phyloP scores from a whole-genome alignment of 2,113 vertebrate species.

The Cynoglossus semilaevis region DNA sequence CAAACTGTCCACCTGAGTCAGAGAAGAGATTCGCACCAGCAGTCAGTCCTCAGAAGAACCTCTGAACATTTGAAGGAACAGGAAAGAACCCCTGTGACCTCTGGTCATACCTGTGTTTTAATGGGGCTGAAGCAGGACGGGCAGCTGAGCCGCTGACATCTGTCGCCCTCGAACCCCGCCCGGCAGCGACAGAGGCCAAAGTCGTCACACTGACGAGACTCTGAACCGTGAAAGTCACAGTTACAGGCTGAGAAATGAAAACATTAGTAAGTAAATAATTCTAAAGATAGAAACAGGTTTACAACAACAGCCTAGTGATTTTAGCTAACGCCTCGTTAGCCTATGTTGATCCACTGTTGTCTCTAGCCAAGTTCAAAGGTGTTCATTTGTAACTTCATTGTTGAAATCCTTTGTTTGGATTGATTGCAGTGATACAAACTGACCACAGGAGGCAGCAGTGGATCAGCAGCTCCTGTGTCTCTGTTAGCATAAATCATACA shows the following conservation, averaged over 20 bases:
- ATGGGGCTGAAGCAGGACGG: constrained; percentile 85
- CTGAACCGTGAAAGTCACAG: constrained; percentile 75
- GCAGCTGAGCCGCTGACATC: constrained; percentile 79
- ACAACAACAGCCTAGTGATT: too few species aligned
- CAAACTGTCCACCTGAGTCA: constrained; percentile 78
- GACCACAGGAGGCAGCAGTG: too few species aligned
- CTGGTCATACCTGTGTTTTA: constrained; percentile 76
- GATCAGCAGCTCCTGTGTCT: not conserved
- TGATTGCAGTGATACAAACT: too few species aligned
- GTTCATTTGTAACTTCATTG: not conserved
- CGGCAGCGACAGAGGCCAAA: constrained; percentile 84
- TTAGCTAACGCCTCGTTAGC: too few species aligned
- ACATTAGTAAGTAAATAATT: too few species aligned
- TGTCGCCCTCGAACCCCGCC: constrained; percentile 80
- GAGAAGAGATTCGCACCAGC: not conserved
- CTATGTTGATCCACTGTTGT: not conserved
- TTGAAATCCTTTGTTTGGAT: too few species aligned
- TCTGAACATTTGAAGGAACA: not conserved
- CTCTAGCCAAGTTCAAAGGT: not conserved
- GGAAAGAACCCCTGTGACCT: not conserved
- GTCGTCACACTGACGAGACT: constrained; percentile 71
- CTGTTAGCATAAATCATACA: too few species aligned
- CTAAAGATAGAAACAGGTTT: too few species aligned
- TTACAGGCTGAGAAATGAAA: constrained; percentile 76
- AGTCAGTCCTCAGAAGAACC: too few species aligned